Evolutionary conservation across 2,888 invertebrate genomes (phyloP).

Genomic region (Tortricodes alternella): DNA sequence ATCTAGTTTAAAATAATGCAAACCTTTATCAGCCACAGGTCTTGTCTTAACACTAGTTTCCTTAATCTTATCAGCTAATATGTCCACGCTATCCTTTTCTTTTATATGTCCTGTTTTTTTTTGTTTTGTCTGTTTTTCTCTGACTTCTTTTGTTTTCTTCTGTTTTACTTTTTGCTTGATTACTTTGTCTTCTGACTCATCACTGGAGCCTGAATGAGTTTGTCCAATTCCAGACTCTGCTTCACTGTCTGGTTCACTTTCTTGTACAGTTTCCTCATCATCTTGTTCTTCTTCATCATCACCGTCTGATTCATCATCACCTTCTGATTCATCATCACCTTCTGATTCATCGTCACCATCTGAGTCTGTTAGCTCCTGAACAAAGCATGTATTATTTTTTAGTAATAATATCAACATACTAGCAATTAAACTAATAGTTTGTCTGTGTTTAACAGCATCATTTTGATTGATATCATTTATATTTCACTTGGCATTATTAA

Average conservation of each 20-base stretch:
- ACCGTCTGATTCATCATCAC: conserved; percentile 50
- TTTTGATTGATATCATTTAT: too few species aligned
- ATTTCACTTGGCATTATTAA: too few species aligned
- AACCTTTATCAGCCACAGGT: conserved; percentile 67
- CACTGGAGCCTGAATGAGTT: conserved; percentile 45
- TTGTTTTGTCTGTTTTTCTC: conserved; percentile 28
- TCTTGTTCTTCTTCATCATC: conserved; percentile 48
- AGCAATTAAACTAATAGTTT: too few species aligned
- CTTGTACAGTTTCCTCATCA: conserved; percentile 51
- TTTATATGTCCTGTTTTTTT: conserved; percentile 21
- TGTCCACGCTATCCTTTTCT: conserved; percentile 47
- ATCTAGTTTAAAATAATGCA: not conserved
- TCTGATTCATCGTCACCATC: conserved; percentile 57
- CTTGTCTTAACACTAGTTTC: conserved; percentile 51
- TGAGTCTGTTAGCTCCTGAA: conserved; percentile 60
- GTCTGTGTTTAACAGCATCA: too few species aligned
- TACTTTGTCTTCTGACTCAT: conserved; percentile 43
- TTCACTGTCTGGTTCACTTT: conserved; percentile 71
- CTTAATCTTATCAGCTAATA: conserved; percentile 55
- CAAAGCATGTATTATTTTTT: conserved; percentile 28
- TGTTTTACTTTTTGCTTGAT: conserved; percentile 25
- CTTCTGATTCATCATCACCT: conserved; percentile 50
- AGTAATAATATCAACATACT: not conserved
- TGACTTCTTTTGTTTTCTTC: conserved; percentile 21
- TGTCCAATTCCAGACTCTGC: conserved; percentile 60